phyloP scores from a whole-genome alignment of 2,797 vertebrate genomes.

The Brachyalestes nurse region DNA sequence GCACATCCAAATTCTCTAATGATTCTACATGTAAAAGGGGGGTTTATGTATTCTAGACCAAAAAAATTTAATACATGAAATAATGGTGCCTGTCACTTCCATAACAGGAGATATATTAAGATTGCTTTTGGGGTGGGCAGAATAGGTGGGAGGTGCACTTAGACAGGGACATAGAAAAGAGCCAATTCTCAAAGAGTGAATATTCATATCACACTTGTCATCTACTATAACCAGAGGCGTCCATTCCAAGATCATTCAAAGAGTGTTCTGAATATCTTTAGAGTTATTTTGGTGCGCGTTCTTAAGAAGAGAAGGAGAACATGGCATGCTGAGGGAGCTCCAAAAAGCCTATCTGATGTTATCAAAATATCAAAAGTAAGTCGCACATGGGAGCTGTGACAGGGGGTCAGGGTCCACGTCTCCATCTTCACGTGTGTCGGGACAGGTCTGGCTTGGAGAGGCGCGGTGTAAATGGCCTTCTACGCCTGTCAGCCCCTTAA shows the following conservation, averaged over 20 bases:
- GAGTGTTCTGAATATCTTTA: background rate
- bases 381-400: slow-evolving; percentile 53
- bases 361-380: slow-evolving; percentile 61
- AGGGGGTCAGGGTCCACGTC: slow-evolving; percentile 58
- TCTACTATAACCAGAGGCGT: slow-evolving; percentile 37
- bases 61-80: slow-evolving; percentile 57
- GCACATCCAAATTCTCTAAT: slow-evolving; percentile 68
- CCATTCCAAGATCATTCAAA: slow-evolving; percentile 38
- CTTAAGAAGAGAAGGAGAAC: slow-evolving; percentile 37
- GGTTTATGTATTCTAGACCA: slow-evolving; percentile 73
- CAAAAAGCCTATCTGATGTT: slow-evolving; percentile 49
- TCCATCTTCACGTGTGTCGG: slow-evolving; percentile 57
- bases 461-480: slow-evolving; percentile 59
- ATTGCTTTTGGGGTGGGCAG: slow-evolving; percentile 15
- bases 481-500: slow-evolving; percentile 62
- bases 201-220: slow-evolving; percentile 46
- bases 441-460: slow-evolving; percentile 59
- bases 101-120: slow-evolving; percentile 42
- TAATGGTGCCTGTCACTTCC: slow-evolving; percentile 53
- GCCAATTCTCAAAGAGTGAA: slow-evolving; percentile 14
- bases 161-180: slow-evolving; percentile 26
- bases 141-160: background rate
- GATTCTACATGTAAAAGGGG: slow-evolving; percentile 73
- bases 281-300: slow-evolving; percentile 24
- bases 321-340: slow-evolving; percentile 38